These are phyloP conservation scores for Cnemophilus loriae DNA, from an alignment of 2,113 vertebrate species.

Conservation along the genomic window DNA sequence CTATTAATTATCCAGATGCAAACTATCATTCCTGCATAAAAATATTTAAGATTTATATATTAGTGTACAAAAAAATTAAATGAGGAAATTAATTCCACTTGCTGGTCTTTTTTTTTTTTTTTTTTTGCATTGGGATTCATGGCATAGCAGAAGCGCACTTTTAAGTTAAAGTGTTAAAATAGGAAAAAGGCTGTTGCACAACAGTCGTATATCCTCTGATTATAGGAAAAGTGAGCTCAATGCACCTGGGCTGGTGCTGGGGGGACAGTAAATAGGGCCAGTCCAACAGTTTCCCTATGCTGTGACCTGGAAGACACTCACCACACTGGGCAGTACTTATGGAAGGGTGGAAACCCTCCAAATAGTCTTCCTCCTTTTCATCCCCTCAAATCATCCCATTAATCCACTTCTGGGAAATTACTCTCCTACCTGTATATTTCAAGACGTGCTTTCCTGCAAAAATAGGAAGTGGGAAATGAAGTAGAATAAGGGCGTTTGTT, in stretches of 20 bases:
- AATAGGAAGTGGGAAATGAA: background rate
- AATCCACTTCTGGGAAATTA: background rate
- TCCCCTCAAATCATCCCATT: background rate
- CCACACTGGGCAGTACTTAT: background rate
- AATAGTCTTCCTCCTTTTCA: background rate
- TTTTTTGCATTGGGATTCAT: background rate
- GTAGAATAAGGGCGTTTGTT: background rate
- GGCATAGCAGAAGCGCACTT: background rate
- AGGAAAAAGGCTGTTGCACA: background rate
- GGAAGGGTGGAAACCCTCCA: background rate
- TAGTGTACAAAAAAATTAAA: background rate
- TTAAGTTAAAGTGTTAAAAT: background rate
- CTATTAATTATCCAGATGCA: background rate
- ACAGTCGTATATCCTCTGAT: background rate
- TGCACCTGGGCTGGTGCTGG: background rate
- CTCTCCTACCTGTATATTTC: background rate
- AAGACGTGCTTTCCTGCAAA: background rate
- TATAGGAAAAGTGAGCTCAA: background rate
- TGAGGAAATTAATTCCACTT: background rate
- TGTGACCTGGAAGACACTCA: background rate
- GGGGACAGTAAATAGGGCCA: background rate
- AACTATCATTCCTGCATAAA: background rate
- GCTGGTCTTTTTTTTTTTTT: background rate
- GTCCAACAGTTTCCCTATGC: background rate
- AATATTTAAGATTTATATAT: background rate